Evolutionary conservation across 2,888 invertebrate genomes (phyloP).

Genomic region (Ophion ventricosus): DNA sequence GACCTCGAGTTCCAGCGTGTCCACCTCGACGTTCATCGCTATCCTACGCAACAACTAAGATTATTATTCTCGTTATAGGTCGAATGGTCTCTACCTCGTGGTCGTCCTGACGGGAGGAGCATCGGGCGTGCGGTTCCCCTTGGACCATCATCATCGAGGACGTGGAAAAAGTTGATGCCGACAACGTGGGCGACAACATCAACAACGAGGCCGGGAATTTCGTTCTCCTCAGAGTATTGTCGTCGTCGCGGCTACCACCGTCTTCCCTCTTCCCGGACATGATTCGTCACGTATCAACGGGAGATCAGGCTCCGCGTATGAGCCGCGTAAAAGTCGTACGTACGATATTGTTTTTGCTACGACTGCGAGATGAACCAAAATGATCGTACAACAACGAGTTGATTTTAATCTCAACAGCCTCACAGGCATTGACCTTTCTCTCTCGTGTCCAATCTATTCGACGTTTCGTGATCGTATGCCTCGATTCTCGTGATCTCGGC

Average conservation of each 20-base stretch:
- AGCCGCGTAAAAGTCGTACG: slow-evolving; percentile 3
- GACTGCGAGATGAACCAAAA: background rate
- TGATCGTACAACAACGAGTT: no score
- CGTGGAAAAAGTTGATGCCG: background rate
- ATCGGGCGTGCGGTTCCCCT: slow-evolving; percentile 70
- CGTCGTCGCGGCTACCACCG: background rate
- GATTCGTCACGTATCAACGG: slow-evolving; percentile 29
- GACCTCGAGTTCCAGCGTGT: slow-evolving; percentile 82
- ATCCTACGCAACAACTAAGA: slow-evolving; percentile 72
- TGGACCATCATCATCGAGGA: slow-evolving; percentile 68
- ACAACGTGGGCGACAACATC: background rate
- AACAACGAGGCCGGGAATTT: background rate
- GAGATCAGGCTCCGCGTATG: slow-evolving; percentile 39
- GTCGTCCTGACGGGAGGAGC: slow-evolving; percentile 68
- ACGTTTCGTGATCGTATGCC: background rate
- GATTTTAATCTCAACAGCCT: background rate
- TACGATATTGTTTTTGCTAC: slow-evolving; percentile 10
- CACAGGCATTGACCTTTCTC: background rate
- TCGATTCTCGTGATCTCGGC: slow-evolving; percentile 49
- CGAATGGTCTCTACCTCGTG: slow-evolving; percentile 78
- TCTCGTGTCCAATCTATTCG: background rate
- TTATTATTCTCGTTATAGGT: slow-evolving; percentile 74
- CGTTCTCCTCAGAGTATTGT: background rate
- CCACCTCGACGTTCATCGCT: slow-evolving; percentile 81
- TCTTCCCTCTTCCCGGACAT: slow-evolving; percentile 17